Evolutionary conservation across 2,113 vertebrate species (phyloP).

Genomic region (cat (Felis catus)): F.catus_Fca126_mat1.0 CM031419.1:117456001-117456500

Average conservation of each 20-base stretch:
- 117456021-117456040: background rate
- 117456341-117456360: slow-evolving; percentile 34
- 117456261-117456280: slow-evolving; percentile 43
- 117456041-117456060: background rate
- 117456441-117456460: background rate
- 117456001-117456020: background rate
- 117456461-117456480: background rate
- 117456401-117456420: slow-evolving; percentile 41
- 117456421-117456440: slow-evolving; percentile 53
- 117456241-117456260: background rate
- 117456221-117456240: background rate
- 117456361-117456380: background rate
- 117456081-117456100: background rate
- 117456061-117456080: background rate
- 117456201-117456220: background rate
- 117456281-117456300: slow-evolving; percentile 44
- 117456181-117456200: background rate
- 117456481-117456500: background rate
- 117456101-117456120: background rate
- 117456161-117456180: background rate
- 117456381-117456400: slow-evolving; percentile 4
- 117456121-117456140: background rate
- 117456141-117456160: background rate
- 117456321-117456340: slow-evolving; percentile 39
- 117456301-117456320: slow-evolving; percentile 34